Base-by-base conservation (phyloP, 2,113 vertebrate species). In the Tetrax tetrax region DNA sequence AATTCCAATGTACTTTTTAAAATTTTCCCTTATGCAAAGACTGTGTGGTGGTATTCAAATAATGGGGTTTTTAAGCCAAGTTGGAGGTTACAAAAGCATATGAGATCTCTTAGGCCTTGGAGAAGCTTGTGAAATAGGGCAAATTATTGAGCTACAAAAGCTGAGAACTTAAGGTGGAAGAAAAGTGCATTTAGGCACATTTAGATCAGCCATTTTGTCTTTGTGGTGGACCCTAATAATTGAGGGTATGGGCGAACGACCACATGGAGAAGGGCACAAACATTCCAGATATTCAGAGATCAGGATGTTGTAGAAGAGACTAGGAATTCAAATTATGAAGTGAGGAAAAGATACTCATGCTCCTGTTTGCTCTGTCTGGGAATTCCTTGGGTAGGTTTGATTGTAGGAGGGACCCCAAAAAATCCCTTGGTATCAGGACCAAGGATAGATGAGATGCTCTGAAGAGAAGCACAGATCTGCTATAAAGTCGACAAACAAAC, bases 401-500 rank as follows among this genome's bases (percentile, higher is more conserved):
- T 17, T 86, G 25, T 18, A 83, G 22, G 8, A 59, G 13, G 47
- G 1, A 9, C 5, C 5, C 11, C 3, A 0, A 3, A 50, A 64
- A 22, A 21, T 38, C 29, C n/a, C 38, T 38, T 77, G 7, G 7
- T 0, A 0, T 54, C 17, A 80, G 35, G 31, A 60, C 8, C 59
- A 61, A 38, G 83, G 83, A 84, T 63, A 68, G 23, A 38, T 38
- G 21, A 68, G 20, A 83, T 9, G 3, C 10, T 93, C 81, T 45
- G 20, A 74, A 74, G 4, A 75, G 38, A 92, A 88, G 27, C 3
- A 53, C 6, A 50, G 11, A 6, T 54, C 21, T 85, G 23, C 33
- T 64, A 12, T 9, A 53, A 33, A 47, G 31, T n/a, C 27, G 70
- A 14, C 8, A 84, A 87, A 51, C 1, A 54, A 27, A 60, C 15